Conservation (phyloP, 1,140 invertebrate species). For the Oscheius sp. region DNA sequence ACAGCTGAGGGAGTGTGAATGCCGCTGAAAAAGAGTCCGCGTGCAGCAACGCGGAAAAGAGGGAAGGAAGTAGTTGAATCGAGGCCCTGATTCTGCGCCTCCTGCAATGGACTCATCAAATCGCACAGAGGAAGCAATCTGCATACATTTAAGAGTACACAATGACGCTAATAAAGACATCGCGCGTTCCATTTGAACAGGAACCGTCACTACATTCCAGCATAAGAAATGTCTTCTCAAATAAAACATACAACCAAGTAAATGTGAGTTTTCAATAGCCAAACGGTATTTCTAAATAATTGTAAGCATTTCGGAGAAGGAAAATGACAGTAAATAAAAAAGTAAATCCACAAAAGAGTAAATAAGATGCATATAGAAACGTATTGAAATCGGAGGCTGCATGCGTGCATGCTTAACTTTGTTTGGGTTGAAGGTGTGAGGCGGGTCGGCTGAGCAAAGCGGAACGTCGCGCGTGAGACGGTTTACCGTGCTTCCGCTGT, state of each 20-base stretch:
- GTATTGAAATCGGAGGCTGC: neutral
- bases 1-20: neutral
- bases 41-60: neutral
- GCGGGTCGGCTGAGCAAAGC: neutral
- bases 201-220: neutral
- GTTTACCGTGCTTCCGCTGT: neutral
- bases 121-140: constrained; percentile 3
- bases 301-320: too few species aligned
- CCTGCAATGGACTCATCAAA: constrained; percentile 6
- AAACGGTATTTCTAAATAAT: too few species aligned
- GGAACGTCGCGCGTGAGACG: neutral
- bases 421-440: neutral
- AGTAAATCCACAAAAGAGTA: too few species aligned
- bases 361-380: too few species aligned
- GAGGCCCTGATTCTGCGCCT: neutral
- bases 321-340: too few species aligned
- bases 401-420: neutral
- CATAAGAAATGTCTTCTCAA: too few species aligned
- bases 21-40: neutral
- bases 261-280: too few species aligned
- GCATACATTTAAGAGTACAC: constrained; percentile 6
- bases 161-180: constrained; percentile 4
- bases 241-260: too few species aligned
- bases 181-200: neutral
- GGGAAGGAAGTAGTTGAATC: constrained; percentile 11